Evolutionary conservation across 2,113 vertebrate species (phyloP).

Genomic region (Lasiurus borealis): DNA sequence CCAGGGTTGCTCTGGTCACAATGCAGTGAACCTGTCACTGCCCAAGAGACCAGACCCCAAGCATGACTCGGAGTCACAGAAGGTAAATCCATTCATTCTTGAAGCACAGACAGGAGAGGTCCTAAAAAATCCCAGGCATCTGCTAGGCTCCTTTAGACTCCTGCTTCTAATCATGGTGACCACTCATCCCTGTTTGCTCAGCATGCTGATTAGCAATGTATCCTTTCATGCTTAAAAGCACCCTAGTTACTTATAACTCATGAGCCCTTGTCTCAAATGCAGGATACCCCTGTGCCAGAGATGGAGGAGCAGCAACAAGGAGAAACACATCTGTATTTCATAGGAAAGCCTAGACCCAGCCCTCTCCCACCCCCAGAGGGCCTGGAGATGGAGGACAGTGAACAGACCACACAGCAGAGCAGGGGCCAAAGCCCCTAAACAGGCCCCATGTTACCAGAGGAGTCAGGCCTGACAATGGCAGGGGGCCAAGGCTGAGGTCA

Average conservation of each 20-base stretch:
- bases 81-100: slow-evolving; percentile 56
- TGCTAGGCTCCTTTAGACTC: neutral
- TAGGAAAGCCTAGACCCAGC: neutral
- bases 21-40: slow-evolving; percentile 27
- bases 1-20: slow-evolving; percentile 45
- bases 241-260: neutral
- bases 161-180: slow-evolving; percentile 33
- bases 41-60: slow-evolving; percentile 14
- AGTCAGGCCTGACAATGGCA: slow-evolving; percentile 18
- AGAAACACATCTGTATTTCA: neutral
- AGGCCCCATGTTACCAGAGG: slow-evolving; percentile 38
- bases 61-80: slow-evolving; percentile 6
- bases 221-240: slow-evolving; percentile 12
- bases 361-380: neutral
- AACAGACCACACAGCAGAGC: slow-evolving; percentile 30
- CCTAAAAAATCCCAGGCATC: neutral
- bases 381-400: neutral
- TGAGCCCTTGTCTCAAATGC: neutral
- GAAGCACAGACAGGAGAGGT: neutral
- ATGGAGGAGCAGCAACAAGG: neutral
- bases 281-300: neutral
- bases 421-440: slow-evolving; percentile 37
- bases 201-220: neutral
- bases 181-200: neutral
- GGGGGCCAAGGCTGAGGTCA: slow-evolving; percentile 69